Evolutionary conservation across 2,797 vertebrate species (phyloP).

Genomic region (Sebastes variabilis): DNA sequence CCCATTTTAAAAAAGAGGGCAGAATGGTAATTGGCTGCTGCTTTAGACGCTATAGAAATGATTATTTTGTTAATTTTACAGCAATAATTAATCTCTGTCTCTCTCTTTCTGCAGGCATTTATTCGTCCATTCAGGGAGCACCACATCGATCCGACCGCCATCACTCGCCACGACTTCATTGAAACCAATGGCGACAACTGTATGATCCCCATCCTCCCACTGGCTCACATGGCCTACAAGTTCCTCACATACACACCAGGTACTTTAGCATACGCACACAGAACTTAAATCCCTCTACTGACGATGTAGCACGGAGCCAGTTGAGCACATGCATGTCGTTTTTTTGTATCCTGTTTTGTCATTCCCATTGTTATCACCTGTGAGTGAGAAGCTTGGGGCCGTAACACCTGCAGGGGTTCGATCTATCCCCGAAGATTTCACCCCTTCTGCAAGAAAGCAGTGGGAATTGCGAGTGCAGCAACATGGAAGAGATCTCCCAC

Average conservation of each 20-base stretch:
- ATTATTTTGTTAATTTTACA: not conserved
- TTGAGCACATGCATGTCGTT: too few species aligned
- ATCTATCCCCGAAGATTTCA: not conserved
- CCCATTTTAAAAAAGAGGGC: too few species aligned
- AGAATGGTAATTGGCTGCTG: not conserved
- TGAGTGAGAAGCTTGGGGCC: not conserved
- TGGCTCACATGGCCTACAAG: constrained; percentile 92
- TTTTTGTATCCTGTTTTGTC: not conserved
- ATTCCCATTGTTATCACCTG: constrained; percentile 2
- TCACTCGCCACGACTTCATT: constrained; percentile 95
- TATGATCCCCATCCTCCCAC: constrained; percentile 89
- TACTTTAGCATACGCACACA: constrained; percentile 43
- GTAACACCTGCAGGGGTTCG: not conserved
- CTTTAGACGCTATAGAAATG: not conserved
- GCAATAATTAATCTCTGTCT: not conserved
- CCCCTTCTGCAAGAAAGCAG: not conserved
- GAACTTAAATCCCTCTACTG: not conserved
- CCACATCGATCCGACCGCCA: constrained; percentile 96
- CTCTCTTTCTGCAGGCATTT: constrained; percentile 86
- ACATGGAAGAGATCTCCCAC: not conserved
- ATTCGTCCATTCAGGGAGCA: constrained; percentile 96
- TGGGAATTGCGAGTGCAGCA: not conserved
- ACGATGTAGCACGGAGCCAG: not conserved
- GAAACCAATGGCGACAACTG: constrained; percentile 99
- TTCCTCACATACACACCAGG: constrained; percentile 89